These are phyloP conservation scores for Grus americana DNA, from an alignment of 2,113 vertebrate genomes.

Conservation along the genomic window DNA sequence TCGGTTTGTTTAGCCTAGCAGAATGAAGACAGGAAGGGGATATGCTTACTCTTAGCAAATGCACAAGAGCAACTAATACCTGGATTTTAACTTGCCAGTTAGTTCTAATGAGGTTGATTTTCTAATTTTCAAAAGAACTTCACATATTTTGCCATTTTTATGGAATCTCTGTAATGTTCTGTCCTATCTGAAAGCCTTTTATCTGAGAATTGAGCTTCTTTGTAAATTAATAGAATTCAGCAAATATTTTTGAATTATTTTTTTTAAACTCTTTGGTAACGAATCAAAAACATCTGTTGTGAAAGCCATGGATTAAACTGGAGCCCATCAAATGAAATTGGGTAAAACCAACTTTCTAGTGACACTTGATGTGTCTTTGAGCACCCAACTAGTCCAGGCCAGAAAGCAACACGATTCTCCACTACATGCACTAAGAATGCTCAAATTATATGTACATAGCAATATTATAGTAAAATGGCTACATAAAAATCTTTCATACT, in stretches of 20 bases:
- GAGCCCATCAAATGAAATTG: background rate
- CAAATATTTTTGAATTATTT: background rate
- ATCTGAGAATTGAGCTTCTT: background rate
- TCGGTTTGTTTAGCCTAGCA: background rate
- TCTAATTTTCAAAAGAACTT: background rate
- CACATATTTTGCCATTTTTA: background rate
- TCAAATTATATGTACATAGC: background rate
- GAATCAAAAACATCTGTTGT: background rate
- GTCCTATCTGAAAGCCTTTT: background rate
- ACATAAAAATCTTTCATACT: slow-evolving; percentile 45
- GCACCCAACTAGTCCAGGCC: background rate
- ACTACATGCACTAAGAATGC: background rate
- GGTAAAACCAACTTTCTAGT: background rate
- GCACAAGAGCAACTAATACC: background rate
- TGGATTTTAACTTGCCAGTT: background rate
- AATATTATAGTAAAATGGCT: slow-evolving; percentile 19
- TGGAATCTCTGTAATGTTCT: background rate
- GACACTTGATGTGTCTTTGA: background rate
- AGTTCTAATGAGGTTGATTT: background rate
- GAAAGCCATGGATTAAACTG: background rate
- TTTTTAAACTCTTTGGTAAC: background rate
- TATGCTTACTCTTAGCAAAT: background rate
- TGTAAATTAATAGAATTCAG: background rate
- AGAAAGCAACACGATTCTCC: background rate
- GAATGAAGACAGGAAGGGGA: background rate